Percentiles rank a stretch among this genome's conserved stretches.
Evolutionary conservation across 1,140 invertebrate genomes (phyloP).

Genomic region (Meloidogyne hapla): DNA sequence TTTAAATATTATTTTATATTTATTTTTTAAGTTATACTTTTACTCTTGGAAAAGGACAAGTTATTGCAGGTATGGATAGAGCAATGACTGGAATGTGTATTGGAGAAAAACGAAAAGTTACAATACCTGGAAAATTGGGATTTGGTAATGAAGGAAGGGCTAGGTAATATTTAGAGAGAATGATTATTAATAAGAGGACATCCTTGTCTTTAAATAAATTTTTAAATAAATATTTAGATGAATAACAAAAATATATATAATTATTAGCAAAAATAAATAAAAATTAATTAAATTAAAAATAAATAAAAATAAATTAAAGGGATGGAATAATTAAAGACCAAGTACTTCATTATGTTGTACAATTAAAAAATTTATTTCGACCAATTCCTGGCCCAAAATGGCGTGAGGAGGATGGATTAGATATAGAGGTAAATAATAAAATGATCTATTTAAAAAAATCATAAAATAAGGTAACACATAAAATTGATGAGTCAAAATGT

Average conservation of each 20-base stretch:
- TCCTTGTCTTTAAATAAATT: neutral
- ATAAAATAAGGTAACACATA: slow-evolving; percentile 53
- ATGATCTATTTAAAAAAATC: slow-evolving; percentile 18
- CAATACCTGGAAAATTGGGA: slow-evolving; percentile 56
- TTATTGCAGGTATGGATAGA: slow-evolving; percentile 61
- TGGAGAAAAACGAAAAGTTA: slow-evolving; percentile 62
- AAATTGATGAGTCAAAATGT: slow-evolving; percentile 61
- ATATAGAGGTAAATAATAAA: slow-evolving; percentile 43
- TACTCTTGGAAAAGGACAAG: slow-evolving; percentile 57
- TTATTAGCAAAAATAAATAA: slow-evolving; percentile 9
- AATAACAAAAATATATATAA: neutral
- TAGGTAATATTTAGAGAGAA: no score
- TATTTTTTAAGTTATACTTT: slow-evolving; percentile 57
- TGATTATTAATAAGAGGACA: no score
- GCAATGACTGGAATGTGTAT: slow-evolving; percentile 58
- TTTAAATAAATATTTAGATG: neutral
- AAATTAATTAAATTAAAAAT: slow-evolving; percentile 11
- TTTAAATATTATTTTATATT: no score
- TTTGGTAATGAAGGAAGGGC: slow-evolving; percentile 57
- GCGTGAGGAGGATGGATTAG: slow-evolving; percentile 59
- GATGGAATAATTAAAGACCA: slow-evolving; percentile 60
- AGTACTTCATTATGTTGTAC: slow-evolving; percentile 60
- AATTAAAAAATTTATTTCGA: slow-evolving; percentile 61
- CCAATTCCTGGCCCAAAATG: slow-evolving; percentile 46
- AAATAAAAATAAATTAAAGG: slow-evolving; percentile 32